Evolutionary conservation across 2,113 vertebrate genomes (phyloP).

Genomic region (Aptenodytes patagonicus): DNA sequence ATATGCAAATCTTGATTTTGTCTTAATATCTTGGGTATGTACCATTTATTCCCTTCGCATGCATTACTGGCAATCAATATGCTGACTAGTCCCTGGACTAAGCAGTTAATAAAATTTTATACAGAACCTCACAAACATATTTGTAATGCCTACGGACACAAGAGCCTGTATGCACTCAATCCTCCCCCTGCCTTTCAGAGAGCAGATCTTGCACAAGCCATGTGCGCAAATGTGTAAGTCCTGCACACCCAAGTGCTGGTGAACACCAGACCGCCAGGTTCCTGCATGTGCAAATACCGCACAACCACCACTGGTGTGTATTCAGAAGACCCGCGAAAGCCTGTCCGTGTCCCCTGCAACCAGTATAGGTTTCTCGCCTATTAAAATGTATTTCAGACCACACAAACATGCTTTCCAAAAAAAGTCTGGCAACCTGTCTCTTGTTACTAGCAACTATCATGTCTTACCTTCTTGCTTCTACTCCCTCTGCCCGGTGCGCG

Average conservation of each 20-base stretch:
- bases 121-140: not conserved
- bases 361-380: not conserved
- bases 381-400: not conserved
- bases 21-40: not conserved
- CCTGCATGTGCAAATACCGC: not conserved
- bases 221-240: accelerated
- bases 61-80: not conserved
- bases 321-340: not conserved
- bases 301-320: not conserved
- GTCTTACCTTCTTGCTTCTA: not conserved
- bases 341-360: not conserved
- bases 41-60: not conserved
- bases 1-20: not conserved
- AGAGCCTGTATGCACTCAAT: not conserved
- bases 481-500: not conserved
- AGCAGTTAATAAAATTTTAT: not conserved
- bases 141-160: not conserved
- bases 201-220: not conserved
- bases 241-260: not conserved
- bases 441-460: not conserved
- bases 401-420: not conserved
- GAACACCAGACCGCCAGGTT: not conserved
- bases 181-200: not conserved
- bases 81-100: not conserved
- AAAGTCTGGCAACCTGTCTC: not conserved